Evolutionary conservation across 2,888 invertebrate genomes (phyloP).

Genomic region (Gerris lacustris): DNA sequence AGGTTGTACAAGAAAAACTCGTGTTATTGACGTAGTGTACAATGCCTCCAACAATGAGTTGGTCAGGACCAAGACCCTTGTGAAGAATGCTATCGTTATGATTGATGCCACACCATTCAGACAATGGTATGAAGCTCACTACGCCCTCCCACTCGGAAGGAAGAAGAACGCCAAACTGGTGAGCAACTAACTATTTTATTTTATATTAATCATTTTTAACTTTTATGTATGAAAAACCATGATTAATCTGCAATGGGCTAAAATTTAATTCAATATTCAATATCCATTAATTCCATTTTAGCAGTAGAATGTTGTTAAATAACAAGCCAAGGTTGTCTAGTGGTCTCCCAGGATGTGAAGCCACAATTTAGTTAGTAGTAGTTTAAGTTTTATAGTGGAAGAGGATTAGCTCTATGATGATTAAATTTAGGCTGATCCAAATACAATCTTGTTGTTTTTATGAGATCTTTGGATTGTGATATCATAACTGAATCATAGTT

Average conservation of each 20-base stretch:
- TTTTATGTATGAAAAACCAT: slow-evolving; percentile 22
- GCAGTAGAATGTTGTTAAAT: too few species aligned
- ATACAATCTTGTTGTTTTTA: slow-evolving; percentile 10
- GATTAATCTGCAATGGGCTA: slow-evolving; percentile 31
- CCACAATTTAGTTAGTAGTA: too few species aligned
- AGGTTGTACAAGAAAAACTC: slow-evolving; percentile 85
- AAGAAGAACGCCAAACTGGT: slow-evolving; percentile 93
- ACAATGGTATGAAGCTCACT: slow-evolving; percentile 98
- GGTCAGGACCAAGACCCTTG: slow-evolving; percentile 98
- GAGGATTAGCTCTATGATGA: slow-evolving; percentile 14
- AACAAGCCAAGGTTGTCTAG: too few species aligned
- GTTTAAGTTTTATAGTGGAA: too few species aligned
- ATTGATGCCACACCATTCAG: slow-evolving; percentile 97
- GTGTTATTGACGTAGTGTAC: slow-evolving; percentile 99
- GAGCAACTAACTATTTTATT: slow-evolving; percentile 34
- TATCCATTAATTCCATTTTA: too few species aligned
- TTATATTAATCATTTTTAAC: slow-evolving; percentile 9
- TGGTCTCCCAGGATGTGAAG: too few species aligned
- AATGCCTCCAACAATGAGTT: slow-evolving; percentile 99
- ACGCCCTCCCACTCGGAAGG: slow-evolving; percentile 85
- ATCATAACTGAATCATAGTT: slow-evolving; percentile 23
- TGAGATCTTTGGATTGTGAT: slow-evolving; percentile 6
- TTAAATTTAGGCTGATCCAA: background rate
- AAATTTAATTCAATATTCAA: slow-evolving; percentile 9
- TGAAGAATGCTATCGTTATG: slow-evolving; percentile 94